Base-by-base conservation (phyloP, 2,113 vertebrate genomes). In the Nanorana parkeri region DNA sequence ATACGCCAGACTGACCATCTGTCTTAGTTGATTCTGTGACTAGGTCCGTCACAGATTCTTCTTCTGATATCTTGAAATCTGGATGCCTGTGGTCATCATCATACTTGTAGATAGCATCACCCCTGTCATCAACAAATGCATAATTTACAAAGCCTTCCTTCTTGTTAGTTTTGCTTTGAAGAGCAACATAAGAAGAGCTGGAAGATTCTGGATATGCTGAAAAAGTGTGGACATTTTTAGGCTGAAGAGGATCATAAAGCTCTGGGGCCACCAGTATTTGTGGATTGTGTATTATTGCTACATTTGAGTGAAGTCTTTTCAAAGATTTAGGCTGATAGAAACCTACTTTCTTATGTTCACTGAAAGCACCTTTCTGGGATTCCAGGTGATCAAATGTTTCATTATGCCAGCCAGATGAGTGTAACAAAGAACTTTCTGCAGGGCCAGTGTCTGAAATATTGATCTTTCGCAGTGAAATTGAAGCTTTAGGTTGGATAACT, bases 121-220 rank as follows among this genome's bases (percentile, higher is more conserved):
- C 88, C 24, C 90, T 90, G 3, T 93, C 90, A 0, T 92, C 87
- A 5, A 85, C 87, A 81, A 93, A 94, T 0, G 91, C 91, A 32
- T 86, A 71, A n/a, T 94, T 94, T 66, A 94, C 79, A 16, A 90
- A 92, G 5, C 92, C 91, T 24, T 58, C 61, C 28, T 80, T 85
- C 15, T 77, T 82, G 87, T 36, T n/a, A 83, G 84, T 85, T 87
- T 86, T 84, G 84, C 84, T 84, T 86, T 85, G 73, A 36, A n/a
- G n/a, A 77, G 75, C 71, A 78, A 86, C 79, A 56, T 13, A 74
- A 80, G 85, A 74, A 82, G 78, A 87, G 83, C 72, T 58, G 84
- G 68, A 66, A 78, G 80, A 77, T 15, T 77, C 58, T 6, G 21
- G 32, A 29, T 11, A 55, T 64, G 73, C 86, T 84, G 85, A 85